A percentile compares a stretch with the other conserved stretches of the same genome.
Evolutionary conservation across 2,113 vertebrate species (phyloP).

Genomic region (Anser brachyrhynchus): DNA sequence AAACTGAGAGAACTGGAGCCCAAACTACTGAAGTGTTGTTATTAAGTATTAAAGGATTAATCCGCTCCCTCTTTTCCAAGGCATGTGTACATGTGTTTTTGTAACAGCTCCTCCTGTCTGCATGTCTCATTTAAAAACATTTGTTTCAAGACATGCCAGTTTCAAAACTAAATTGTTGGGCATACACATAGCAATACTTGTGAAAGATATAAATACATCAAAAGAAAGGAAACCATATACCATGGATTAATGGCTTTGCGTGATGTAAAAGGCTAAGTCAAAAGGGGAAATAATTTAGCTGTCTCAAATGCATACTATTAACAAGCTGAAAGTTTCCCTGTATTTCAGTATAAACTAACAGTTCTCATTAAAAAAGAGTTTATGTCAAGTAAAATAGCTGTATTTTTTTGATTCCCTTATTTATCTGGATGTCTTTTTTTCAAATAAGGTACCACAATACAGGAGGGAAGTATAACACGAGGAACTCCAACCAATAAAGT

Average conservation of each 20-base stretch:
- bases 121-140: neutral
- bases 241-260: neutral
- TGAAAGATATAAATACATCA: neutral
- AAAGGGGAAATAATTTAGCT: neutral
- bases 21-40: neutral
- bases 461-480: slow-evolving; percentile 88
- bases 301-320: neutral
- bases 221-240: neutral
- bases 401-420: neutral
- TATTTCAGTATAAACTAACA: neutral
- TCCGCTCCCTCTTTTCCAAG: neutral
- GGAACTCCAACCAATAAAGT: slow-evolving; percentile 86
- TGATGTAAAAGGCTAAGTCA: neutral
- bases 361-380: neutral
- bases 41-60: neutral
- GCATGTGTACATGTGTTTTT: neutral
- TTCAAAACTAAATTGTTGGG: neutral
- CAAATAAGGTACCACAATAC: slow-evolving; percentile 83
- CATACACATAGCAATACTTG: neutral
- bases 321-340: neutral
- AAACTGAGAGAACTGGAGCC: neutral
- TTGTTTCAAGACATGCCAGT: neutral
- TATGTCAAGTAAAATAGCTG: neutral
- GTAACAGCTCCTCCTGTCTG: neutral
- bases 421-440: neutral